A percentile compares a stretch with the other conserved stretches of the same genome.
Evolutionary conservation across 2,113 vertebrate species (phyloP).

Genomic region (western clawed frog (Xenopus tropicalis)): DNA sequence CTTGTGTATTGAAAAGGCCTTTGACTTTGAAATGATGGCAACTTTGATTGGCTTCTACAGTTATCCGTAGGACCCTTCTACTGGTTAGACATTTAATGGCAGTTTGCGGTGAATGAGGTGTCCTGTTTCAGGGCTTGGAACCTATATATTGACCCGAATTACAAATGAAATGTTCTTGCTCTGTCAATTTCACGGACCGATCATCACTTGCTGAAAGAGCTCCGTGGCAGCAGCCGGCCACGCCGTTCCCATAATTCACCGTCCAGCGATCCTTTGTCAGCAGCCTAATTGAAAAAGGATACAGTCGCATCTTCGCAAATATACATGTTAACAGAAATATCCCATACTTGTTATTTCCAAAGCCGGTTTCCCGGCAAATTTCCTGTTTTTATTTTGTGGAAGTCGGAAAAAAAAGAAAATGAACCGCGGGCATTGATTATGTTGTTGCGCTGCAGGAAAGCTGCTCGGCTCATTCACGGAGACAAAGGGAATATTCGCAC

Average conservation of each 20-base stretch:
- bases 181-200: too few species aligned
- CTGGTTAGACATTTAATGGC: too few species aligned
- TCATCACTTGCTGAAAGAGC: too few species aligned
- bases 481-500: constrained; percentile 67
- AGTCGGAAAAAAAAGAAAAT: constrained; percentile 43
- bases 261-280: constrained; percentile 44
- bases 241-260: neutral
- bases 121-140: too few species aligned
- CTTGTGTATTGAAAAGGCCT: too few species aligned
- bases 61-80: too few species aligned
- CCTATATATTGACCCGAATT: too few species aligned
- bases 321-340: constrained; percentile 55
- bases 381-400: constrained; percentile 67
- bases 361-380: constrained; percentile 66
- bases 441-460: constrained; percentile 70
- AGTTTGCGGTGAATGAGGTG: too few species aligned
- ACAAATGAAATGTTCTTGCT: too few species aligned
- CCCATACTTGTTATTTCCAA: constrained; percentile 64
- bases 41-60: too few species aligned
- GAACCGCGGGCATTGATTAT: constrained; percentile 68
- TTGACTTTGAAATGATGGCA: too few species aligned
- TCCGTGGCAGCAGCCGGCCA: too few species aligned
- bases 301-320: constrained; percentile 52
- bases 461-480: constrained; percentile 60
- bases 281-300: constrained; percentile 57